Conservation (phyloP, 2,797 vertebrate genomes). For the Neomorphus geoffroyi region DNA sequence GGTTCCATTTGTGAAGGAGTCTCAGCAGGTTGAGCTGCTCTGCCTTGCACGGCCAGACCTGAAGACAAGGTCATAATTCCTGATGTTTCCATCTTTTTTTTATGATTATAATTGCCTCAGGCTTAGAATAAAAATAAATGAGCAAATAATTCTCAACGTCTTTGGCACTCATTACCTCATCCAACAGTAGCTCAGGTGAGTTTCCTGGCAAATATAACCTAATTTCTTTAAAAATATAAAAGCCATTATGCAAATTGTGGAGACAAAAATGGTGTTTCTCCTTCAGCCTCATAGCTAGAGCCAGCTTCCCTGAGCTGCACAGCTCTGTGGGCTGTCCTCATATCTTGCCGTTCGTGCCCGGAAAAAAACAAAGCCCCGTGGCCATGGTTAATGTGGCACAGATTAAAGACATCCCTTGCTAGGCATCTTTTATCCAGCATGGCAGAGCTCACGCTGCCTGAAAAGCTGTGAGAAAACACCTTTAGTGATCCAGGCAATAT, state of each 20-base stretch:
- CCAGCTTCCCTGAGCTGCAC: background rate
- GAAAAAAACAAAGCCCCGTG: background rate
- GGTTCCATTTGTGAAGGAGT: background rate
- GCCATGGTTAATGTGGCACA: background rate
- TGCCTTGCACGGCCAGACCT: background rate
- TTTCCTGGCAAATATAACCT: background rate
- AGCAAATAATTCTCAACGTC: background rate
- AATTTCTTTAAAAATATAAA: background rate
- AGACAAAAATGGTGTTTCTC: background rate
- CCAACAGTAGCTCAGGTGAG: background rate
- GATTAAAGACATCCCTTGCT: constrained; percentile 14
- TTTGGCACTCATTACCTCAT: background rate
- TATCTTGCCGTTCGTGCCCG: background rate
- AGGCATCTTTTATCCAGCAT: background rate
- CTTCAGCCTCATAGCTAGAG: background rate
- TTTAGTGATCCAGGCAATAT: background rate
- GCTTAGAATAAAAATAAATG: background rate
- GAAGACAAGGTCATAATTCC: background rate
- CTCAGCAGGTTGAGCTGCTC: background rate
- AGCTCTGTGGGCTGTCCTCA: background rate
- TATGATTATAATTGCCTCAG: background rate
- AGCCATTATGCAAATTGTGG: background rate
- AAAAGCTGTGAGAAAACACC: background rate
- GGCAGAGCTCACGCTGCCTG: background rate
- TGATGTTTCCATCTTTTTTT: background rate